Evolutionary conservation across 2,113 vertebrate species (phyloP), one percentile per base, ranked within the genome.

Genomic region (Dipodomys stephensi): DNA sequence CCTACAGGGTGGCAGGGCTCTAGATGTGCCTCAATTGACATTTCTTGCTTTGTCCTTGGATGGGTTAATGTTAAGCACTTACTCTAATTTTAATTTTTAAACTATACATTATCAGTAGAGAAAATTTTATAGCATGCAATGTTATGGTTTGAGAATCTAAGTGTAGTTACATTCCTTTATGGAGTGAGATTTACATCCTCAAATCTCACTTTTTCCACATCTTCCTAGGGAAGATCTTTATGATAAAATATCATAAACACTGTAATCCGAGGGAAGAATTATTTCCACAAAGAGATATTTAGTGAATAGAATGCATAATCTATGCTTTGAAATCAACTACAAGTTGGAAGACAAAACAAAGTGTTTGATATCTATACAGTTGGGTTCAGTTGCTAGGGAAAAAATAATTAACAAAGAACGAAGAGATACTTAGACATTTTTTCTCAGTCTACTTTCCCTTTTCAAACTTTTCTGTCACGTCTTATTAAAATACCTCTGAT

Each of bases 401-500:
- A 92, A 90, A 72, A 78, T 32, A 87, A 88, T 81, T 44, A 35
- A 49, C 1, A 3, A 90, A 44, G 28, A 6, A 4, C 88, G 28
- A 85, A 71, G 64, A 57, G 53, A 57, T 57, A 57, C 53, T 57
- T 57, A 13, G 15, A 53, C 15, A 57, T 16, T 28, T 64, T 49
- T 95, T 85, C 82, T 44, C 7, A 81, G 25, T 68, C 78, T 85
- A 77, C 46, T 94, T 93, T 77, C 19, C 25, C n/a, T 93, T 77
- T 23, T 18, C n/a, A 67, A 68, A 90, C 35, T 80, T 90, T 77
- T 19, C 23, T 83, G 3, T 83, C 80, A 64, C 69, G 83, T 28
- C 32, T 94, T 35, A 80, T 93, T 88, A 85, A 90, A 92, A 90
- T 77, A 83, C 16, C 35, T 80, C 74, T 91, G 72, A 73, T 92